Evolutionary conservation across 1,140 invertebrate genomes (phyloP), one percentile per base, ranked within the genome.

Genomic region (Vanessa tameamea): DNA sequence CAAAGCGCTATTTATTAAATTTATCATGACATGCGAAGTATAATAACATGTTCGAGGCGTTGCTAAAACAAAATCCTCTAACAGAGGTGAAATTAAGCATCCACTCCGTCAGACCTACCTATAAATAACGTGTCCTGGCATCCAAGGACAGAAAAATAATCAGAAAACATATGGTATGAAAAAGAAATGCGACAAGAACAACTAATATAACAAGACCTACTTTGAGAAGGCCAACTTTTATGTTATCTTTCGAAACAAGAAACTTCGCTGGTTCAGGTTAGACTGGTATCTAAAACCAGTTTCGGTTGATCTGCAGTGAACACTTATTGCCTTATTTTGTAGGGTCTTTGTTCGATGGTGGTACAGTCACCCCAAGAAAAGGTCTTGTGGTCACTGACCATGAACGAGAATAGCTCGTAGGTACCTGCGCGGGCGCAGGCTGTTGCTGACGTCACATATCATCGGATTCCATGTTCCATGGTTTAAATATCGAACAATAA

Each of bases 311-410:
- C 83, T 75, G 66, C 78, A 73, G 48, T 57, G 73, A 70, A 72
- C 55, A 69, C 71, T 76, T 83, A 72, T 76, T 84, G 76, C 72
- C 76, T 82, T 77, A 75, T 73, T 75, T 84, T 67, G 74, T 66
- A 73, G 73, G 86, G 80, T 88, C 90, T 84, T 72, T 72, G 72
- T 77, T 77, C 69, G 78, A 69, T 86, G 84, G 90, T 73, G 82
- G 85, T 85, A 91, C 90, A 91, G 84, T 92, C 88, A 92, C 88
- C 90, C 87, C 87, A 82, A 81, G 85, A 75, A 88, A 89, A 90
- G 89, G 90, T 91, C 84, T 82, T 80, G 83, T 91, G 90, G 89
- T 92, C 90, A 91, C 72, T 91, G 90, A 90, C 89, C 88, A 90
- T 84, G 79, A 83, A 81, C 84, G 82, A 89, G 88, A 89, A 91